Evolutionary conservation across 2,113 vertebrate genomes (phyloP), one percentile per base, ranked within the genome.

Genomic region (Rallus limicola): DNA sequence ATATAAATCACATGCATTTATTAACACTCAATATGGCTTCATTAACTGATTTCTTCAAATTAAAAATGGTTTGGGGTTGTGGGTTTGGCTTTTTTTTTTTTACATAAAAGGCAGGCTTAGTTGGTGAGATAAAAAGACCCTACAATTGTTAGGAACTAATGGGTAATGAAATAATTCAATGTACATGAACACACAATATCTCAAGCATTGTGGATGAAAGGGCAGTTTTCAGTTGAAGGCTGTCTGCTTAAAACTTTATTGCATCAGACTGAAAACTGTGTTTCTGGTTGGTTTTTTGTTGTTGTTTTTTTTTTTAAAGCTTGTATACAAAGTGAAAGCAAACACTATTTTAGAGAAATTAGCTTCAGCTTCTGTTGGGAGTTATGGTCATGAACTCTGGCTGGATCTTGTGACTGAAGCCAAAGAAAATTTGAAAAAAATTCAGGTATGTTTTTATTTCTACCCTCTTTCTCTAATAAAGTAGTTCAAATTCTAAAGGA

Each of bases 271-370:
- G 82, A 67, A 69, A 70, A 56, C 33, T 26, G 13, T 42, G 7
- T 26, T 11, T 11, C 1, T n/a, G 52, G 48, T 16, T 44, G 40
- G 40, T 44, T 44, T 44, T 44, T 44, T 42, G 40, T 44, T 44
- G 42, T 44, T 48, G 46, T 16, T 44, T 46, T 52, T 86, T 77
- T 78, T 83, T 91, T 42, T 16, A 21, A 81, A 60, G 99, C 98
- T 99, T 68, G 99, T 99, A 26, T 99, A 99, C 90, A 99, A 99
- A 97, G 99, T 99, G 56, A 99, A 99, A 97, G 97, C 99, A 42
- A 99, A 99, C 80, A 98, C 98, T 86, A 97, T 99, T 86, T 95
- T 99, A 97, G 99, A 99, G 96, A 98, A 98, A 96, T 88, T 99
- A 50, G 99, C 98, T 80, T 98, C 98, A 55, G 98, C 98, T 48